A percentile compares a stretch with the other conserved stretches of the same genome.
phyloP scores from a whole-genome alignment of 2,797 vertebrate genomes.

The Bradypodion ventrale region DNA sequence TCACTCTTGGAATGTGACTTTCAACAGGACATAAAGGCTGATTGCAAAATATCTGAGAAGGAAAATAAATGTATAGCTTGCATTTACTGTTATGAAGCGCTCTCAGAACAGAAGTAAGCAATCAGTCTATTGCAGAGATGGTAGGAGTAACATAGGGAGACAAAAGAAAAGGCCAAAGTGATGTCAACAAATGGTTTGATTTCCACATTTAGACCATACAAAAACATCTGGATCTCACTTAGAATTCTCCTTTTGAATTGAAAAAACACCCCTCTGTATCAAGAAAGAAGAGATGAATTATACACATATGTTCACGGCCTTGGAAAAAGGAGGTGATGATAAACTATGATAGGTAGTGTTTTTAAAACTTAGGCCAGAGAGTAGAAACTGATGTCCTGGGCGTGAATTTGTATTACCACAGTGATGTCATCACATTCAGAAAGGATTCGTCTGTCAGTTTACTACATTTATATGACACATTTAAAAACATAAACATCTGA shows the following conservation, averaged over 20 bases:
- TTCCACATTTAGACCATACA: neutral
- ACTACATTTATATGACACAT: too few relatives aligned
- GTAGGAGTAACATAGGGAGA: neutral
- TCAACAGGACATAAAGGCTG: neutral
- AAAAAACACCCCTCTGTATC: neutral
- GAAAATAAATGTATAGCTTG: neutral
- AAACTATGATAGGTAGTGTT: neutral
- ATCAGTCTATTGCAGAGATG: neutral
- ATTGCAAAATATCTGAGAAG: neutral
- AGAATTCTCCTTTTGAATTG: neutral
- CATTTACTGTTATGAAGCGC: neutral
- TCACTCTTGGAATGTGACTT: neutral
- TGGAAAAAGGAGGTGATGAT: constrained; percentile 1
- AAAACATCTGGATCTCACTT: neutral
- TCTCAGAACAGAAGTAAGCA: neutral
- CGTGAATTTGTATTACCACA: neutral
- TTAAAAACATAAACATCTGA: too few relatives aligned
- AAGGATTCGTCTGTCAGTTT: neutral
- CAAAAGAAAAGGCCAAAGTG: neutral
- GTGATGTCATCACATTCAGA: neutral
- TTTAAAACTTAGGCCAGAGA: neutral
- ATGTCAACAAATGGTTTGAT: neutral
- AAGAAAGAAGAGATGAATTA: neutral
- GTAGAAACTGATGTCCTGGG: neutral
- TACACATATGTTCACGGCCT: neutral